Conservation (phyloP, 1,140 invertebrate species). For the Probaryconus sp. region DNA sequence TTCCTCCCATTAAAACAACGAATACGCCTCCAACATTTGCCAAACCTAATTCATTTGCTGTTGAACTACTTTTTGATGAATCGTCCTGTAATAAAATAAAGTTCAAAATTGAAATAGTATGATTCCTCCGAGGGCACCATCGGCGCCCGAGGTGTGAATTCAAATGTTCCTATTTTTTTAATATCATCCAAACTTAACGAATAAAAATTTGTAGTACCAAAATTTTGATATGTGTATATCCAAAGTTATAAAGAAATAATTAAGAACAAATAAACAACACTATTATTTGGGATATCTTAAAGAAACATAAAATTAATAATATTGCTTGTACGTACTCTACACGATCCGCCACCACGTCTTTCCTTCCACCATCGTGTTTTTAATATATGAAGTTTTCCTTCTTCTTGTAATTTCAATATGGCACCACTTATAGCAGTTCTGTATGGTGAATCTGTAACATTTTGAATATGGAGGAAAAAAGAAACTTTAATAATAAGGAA, state of each 20-base stretch:
- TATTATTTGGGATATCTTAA: too few relatives aligned
- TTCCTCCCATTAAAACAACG: slow-evolving; percentile 94
- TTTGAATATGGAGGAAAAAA: not conserved
- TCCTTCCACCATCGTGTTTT: slow-evolving; percentile 98
- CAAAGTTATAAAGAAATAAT: too few relatives aligned
- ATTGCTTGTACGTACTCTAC: too few relatives aligned
- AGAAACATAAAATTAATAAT: too few relatives aligned
- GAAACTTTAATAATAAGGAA: not conserved
- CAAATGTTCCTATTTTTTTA: too few relatives aligned
- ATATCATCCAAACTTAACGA: too few relatives aligned
- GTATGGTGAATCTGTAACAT: slow-evolving; percentile 88
- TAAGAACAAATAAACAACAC: too few relatives aligned
- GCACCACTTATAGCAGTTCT: slow-evolving; percentile 91
- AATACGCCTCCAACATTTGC: slow-evolving; percentile 97
- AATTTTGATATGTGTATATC: too few relatives aligned
- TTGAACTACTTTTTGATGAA: slow-evolving; percentile 88
- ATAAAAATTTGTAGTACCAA: too few relatives aligned
- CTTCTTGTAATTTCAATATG: slow-evolving; percentile 94
- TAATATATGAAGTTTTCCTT: slow-evolving; percentile 92
- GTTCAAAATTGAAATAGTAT: slow-evolving; percentile 43
- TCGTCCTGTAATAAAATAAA: slow-evolving; percentile 83
- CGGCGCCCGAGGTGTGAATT: too few relatives aligned
- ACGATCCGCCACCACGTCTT: slow-evolving; percentile 89
- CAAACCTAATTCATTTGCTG: slow-evolving; percentile 90
- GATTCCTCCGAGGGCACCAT: not conserved